Evolutionary conservation across 2,888 invertebrate species (phyloP).

Genomic region (Caenorhabditis afra): DNA sequence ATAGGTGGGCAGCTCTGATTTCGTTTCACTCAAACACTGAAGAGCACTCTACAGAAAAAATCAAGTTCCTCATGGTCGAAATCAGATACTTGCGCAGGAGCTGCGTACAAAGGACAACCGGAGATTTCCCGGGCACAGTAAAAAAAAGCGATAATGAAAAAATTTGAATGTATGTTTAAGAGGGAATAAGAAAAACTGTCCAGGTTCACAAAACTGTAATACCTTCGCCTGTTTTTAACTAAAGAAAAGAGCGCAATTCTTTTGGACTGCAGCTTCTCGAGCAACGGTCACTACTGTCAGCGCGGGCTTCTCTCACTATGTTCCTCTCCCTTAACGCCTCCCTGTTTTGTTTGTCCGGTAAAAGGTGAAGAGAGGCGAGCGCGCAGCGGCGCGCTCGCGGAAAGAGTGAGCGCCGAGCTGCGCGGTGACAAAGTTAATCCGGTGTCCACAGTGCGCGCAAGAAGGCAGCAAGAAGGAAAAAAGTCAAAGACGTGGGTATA

Average conservation of each 20-base stretch:
- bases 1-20: slow-evolving; percentile 42
- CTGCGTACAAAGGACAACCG: slow-evolving; percentile 10
- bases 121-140: neutral
- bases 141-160: neutral
- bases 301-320: slow-evolving; percentile 6
- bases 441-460: slow-evolving; percentile 34
- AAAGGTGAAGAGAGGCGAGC: slow-evolving; percentile 54
- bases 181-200: too few species aligned
- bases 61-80: slow-evolving; percentile 31
- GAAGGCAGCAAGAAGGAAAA: slow-evolving; percentile 13
- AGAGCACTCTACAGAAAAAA: slow-evolving; percentile 11
- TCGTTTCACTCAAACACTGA: slow-evolving; percentile 35
- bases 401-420: slow-evolving; percentile 12
- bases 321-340: slow-evolving; percentile 35
- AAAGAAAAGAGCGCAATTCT: slow-evolving; percentile 16
- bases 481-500: slow-evolving; percentile 34
- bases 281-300: slow-evolving; percentile 52
- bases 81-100: slow-evolving; percentile 28
- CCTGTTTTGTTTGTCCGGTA: slow-evolving; percentile 58
- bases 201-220: too few species aligned
- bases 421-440: slow-evolving; percentile 48
- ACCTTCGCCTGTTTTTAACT: too few species aligned
- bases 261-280: slow-evolving; percentile 29
- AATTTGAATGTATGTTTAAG: too few species aligned
- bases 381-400: slow-evolving; percentile 28